Evolutionary conservation across 2,888 invertebrate species (phyloP), one percentile per base, ranked within the genome.

Genomic region (Noctua pronuba): DNA sequence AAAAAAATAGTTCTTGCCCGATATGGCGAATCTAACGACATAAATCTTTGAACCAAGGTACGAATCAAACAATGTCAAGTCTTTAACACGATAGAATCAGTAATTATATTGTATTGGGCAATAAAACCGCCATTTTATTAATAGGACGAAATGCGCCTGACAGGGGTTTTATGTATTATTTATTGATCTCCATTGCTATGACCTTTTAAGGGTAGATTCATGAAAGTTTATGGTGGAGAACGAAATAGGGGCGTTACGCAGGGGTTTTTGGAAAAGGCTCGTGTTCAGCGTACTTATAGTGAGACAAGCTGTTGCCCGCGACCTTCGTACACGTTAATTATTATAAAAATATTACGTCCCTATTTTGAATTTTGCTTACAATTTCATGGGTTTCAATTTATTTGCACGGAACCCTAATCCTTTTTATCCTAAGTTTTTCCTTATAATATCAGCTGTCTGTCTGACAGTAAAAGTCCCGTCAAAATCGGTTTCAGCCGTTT

Each of bases 111-210:
- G 44, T 83, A 85, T 84, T 76, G 75, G 67, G 28, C 75, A 78
- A 89, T 91, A 89, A 89, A 89, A 86, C 71, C 76, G 73, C 62
- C 71, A 74, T 89, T 88, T 81, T 79, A 83, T 84, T 89, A 87
- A 90, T 85, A 79, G 67, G 58, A 58, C 66, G 73, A 80, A 83
- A 82, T 77, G 78, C 65, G 73, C 44, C 41, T 71, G 78, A 81
- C 84, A 80, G 21, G 76, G 79, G 75, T 74, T 82, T 88, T 87
- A 88, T 82, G 83, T 81, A 64, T 83, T 86, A 77, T 88, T 83
- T 88, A 86, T 89, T 83, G 85, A 78, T 72, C 69, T 85, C 31
- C 64, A 82, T 86, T 83, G 80, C 58, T 71, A 77, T 81, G 67
- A 81, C 80, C 73, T 80, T 80, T 76, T 58, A 72, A 78, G 69